Conservation (phyloP, 2,113 vertebrate species). For the Oceanodroma tethys region DNA sequence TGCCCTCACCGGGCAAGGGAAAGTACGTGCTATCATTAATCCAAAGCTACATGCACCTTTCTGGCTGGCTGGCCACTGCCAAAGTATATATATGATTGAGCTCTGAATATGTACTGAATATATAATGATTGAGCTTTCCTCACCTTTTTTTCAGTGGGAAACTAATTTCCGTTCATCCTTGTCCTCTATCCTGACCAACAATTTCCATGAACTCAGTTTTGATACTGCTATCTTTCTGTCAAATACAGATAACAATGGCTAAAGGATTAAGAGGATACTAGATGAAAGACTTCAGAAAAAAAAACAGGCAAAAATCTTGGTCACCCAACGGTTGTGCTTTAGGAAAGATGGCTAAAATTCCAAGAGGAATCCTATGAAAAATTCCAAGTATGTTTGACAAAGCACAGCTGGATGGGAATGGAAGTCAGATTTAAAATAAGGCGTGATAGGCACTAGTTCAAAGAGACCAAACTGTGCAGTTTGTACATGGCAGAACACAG, state of each 20-base stretch:
- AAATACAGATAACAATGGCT: not conserved
- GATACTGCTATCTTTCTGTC: not conserved
- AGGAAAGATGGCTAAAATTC: not conserved
- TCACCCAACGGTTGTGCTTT: not conserved
- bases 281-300: not conserved
- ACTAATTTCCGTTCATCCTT: not conserved
- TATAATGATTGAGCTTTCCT: not conserved
- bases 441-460: not conserved
- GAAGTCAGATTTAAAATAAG: not conserved
- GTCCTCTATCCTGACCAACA: not conserved
- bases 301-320: not conserved
- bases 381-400: not conserved
- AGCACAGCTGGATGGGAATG: not conserved
- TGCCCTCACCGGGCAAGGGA: not conserved
- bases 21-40: rapidly evolving
- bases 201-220: not conserved
- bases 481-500: not conserved
- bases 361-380: not conserved
- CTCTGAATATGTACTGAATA: not conserved
- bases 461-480: not conserved
- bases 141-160: not conserved
- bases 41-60: not conserved
- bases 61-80: not conserved
- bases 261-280: not conserved
- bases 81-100: not conserved